These are phyloP conservation scores for Rhizoglyphus robini DNA, from an alignment of 1,140 invertebrate species.

Conservation along the genomic window DNA sequence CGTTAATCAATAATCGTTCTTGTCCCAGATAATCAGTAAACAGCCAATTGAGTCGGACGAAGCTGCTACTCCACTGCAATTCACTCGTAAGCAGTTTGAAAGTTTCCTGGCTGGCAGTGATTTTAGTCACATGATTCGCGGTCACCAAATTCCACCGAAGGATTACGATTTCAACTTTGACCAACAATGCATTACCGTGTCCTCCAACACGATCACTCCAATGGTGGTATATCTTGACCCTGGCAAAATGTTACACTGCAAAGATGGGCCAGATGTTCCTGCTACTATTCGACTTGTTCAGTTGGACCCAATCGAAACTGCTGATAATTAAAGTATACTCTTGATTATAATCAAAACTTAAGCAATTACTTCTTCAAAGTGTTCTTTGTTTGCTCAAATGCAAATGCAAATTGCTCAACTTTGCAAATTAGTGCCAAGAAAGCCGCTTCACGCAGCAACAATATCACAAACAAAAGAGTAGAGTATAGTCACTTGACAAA, in stretches of 20 bases:
- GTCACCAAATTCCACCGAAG: conserved; percentile 48
- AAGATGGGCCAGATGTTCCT: background rate
- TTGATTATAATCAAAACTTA: no score
- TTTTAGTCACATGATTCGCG: conserved; percentile 51
- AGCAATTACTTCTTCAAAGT: no score
- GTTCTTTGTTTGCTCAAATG: no score
- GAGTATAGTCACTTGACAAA: no score
- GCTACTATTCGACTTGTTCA: background rate
- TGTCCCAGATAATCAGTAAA: conserved; percentile 34
- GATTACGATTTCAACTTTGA: conserved; percentile 37
- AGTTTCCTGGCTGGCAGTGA: conserved; percentile 47
- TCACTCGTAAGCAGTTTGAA: conserved; percentile 49
- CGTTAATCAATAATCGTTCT: conserved; percentile 39
- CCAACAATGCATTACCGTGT: conserved; percentile 48
- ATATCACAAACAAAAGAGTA: no score
- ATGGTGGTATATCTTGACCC: background rate
- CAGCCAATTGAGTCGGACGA: conserved; percentile 22
- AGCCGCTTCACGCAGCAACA: no score
- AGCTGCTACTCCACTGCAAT: conserved; percentile 54
- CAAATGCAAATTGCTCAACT: no score
- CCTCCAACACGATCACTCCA: conserved; percentile 33
- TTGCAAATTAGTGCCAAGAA: no score
- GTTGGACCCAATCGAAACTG: no score
- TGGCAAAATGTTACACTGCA: no score
- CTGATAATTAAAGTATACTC: no score